Evolutionary conservation across 2,797 vertebrate species (phyloP), one percentile per base, ranked within the genome.

Genomic region (Sarcoramphus papa): DNA sequence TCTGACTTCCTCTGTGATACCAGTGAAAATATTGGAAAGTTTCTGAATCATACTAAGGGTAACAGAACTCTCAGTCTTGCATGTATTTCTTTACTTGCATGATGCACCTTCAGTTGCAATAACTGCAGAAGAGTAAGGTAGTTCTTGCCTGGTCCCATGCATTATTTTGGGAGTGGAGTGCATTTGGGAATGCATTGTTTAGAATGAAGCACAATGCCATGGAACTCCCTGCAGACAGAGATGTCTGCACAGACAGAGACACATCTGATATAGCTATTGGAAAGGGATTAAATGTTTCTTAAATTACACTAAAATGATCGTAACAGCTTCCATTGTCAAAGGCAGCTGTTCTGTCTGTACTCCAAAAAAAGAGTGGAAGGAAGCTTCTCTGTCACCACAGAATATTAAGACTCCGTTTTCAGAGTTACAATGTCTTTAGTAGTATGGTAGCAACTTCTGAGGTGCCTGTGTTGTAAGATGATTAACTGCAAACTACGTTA

Each of bases 311-410:
- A 30, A 90, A 95, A 85, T 65, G 30, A 75, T 95, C 2, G 1
- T 85, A 91, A 90, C 40, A 80, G 57, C 62, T 96, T 93, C 84
- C 31, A 90, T 94, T 97, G 93, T 92, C 65, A 95, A 93, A 90
- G 68, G 62, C 94, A 97, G 78, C 84, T 95, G 92, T 89, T 93
- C 81, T 93, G 84, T 92, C 86, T 92, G 51, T 40, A 67, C n/a
- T 95, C 27, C 1, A 65, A 48, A 88, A 60, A 70, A 43, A 56
- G 4, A 77, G 7, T 27, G 40, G 51, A 83, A 92, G 54, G 35
- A 78, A 75, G 14, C 57, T 37, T 83, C 0, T 1, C 31, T 94
- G 59, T 67, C 54, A 25, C 20, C 25, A 40, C 5, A 45, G 68
- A 95, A 76, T 85, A 67, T 40, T 60, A 82, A 79, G 78, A 45